phyloP scores from a whole-genome alignment of 2,113 vertebrate genomes.

The Elanoides forficatus region DNA sequence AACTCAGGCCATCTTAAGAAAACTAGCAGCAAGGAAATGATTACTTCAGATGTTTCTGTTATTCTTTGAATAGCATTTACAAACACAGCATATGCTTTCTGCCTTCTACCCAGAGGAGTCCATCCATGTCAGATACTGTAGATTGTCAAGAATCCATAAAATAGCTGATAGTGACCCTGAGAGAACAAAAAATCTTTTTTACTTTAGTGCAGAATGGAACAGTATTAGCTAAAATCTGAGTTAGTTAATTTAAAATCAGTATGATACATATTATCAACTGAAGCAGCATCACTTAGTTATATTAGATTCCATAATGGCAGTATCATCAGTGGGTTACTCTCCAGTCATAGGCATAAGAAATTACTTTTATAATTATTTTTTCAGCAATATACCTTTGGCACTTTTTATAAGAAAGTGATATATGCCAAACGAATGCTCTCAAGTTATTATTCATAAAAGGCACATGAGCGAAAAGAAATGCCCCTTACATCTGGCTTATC shows the following conservation, averaged over 20 bases:
- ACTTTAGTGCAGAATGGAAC: background rate
- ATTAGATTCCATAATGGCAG: background rate
- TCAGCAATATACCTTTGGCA: background rate
- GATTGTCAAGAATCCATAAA: background rate
- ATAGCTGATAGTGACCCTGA: background rate
- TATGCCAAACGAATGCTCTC: background rate
- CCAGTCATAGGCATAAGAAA: background rate
- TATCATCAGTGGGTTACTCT: background rate
- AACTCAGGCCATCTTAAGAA: background rate
- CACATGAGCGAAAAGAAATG: background rate
- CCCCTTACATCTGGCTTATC: background rate
- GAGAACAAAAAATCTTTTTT: background rate
- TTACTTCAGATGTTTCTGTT: background rate
- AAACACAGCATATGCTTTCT: background rate
- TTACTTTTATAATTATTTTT: background rate
- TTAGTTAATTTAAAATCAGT: background rate
- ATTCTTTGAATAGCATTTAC: background rate
- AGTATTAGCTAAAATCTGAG: background rate
- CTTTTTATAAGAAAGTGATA: background rate
- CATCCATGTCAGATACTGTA: background rate
- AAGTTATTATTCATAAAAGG: background rate
- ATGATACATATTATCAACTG: background rate
- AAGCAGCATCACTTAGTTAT: background rate
- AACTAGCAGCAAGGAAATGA: background rate
- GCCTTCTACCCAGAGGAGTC: background rate